phyloP scores from a whole-genome alignment of 2,113 vertebrate genomes.

The Chrysochloris asiatica region DNA sequence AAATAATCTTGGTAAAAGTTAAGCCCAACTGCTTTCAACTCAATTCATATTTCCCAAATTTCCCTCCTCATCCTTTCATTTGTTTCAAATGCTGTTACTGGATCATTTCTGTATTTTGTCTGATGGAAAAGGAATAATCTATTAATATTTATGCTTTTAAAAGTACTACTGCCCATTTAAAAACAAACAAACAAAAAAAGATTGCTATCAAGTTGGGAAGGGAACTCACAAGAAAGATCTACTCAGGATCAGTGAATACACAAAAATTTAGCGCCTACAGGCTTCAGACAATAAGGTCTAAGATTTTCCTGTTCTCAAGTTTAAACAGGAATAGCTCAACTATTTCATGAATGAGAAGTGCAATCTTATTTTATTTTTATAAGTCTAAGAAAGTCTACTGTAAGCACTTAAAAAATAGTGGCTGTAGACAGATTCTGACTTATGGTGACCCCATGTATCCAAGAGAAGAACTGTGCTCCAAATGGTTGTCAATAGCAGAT shows the following conservation, averaged over 20 bases:
- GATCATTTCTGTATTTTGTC: not conserved
- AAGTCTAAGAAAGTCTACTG: not conserved
- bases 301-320: too few relatives aligned
- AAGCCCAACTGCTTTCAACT: not conserved
- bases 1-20: not conserved
- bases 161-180: not conserved
- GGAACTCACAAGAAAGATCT: not conserved
- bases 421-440: too few relatives aligned
- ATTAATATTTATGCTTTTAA: not conserved
- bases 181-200: too few relatives aligned
- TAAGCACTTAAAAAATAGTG: too few relatives aligned
- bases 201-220: not conserved
- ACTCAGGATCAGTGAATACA: not conserved
- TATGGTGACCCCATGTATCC: not conserved
- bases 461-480: not conserved
- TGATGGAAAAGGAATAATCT: not conserved
- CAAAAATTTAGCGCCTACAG: too few relatives aligned
- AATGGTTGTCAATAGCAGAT: not conserved
- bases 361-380: too few relatives aligned
- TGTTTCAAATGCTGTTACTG: not conserved
- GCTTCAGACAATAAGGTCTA: not conserved
- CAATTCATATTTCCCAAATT: not conserved
- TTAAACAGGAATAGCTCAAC: not conserved
- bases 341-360: not conserved
- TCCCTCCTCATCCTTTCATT: not conserved